Percentiles rank a stretch among this genome's conserved stretches.
phyloP scores from a whole-genome alignment of 2,888 invertebrate genomes.

The Torymus aiolomorphi region DNA sequence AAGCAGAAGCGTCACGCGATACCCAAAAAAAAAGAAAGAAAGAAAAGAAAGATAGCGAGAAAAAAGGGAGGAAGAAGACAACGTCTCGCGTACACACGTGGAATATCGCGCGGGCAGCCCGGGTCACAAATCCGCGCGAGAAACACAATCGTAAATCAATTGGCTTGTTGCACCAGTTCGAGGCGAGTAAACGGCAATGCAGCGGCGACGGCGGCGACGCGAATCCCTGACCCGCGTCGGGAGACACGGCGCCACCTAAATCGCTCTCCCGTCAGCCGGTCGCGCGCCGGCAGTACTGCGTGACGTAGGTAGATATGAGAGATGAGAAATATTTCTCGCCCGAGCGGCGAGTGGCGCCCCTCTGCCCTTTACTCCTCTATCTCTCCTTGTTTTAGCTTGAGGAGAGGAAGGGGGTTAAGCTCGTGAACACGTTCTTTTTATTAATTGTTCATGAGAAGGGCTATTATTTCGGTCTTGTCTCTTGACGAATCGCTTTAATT shows the following conservation, averaged over 20 bases:
- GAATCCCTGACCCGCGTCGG: conserved; percentile 31
- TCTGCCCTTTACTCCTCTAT: no score
- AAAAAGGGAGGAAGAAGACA: neutral
- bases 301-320: conserved; percentile 42
- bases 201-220: neutral
- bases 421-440: no score
- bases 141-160: conserved; percentile 51
- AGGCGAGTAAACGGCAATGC: neutral
- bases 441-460: no score
- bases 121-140: neutral
- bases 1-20: neutral
- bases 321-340: conserved; percentile 29
- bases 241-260: conserved; percentile 52
- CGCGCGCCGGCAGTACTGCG: neutral
- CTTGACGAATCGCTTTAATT: no score
- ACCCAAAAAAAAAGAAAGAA: neutral
- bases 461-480: no score
- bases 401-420: no score
- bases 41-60: neutral
- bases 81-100: neutral
- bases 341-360: neutral
- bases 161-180: conserved; percentile 47
- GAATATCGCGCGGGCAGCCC: neutral
- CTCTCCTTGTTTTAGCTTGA: no score
- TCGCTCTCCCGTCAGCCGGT: conserved; percentile 36